These are phyloP conservation scores for Nemotelus nigrinus DNA, from an alignment of 2,888 invertebrate species.

Conservation along the genomic window DNA sequence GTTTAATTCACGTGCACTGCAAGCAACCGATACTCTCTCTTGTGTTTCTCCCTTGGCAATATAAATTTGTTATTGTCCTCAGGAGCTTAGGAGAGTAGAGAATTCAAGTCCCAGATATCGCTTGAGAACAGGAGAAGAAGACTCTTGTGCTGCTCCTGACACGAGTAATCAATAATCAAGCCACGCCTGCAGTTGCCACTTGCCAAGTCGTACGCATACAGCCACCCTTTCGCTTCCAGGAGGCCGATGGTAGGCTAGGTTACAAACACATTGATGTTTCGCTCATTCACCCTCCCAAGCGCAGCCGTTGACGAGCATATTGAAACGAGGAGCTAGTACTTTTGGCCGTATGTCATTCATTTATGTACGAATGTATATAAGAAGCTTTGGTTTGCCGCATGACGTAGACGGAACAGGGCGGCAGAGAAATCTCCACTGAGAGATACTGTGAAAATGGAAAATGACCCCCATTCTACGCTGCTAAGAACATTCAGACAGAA, in stretches of 20 bases:
- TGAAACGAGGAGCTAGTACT: not conserved
- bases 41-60: too few relatives aligned
- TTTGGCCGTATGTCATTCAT: not conserved
- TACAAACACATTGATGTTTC: not conserved
- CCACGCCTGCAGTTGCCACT: slow-evolving; percentile 51
- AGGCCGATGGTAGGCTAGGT: slow-evolving; percentile 30
- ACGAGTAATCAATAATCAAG: slow-evolving; percentile 49
- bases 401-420: slow-evolving; percentile 6
- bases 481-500: slow-evolving; percentile 7
- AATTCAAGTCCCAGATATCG: slow-evolving; percentile 16
- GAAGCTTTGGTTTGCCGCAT: slow-evolving; percentile 24
- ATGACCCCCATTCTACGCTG: slow-evolving; percentile 3
- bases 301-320: not conserved
- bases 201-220: slow-evolving; percentile 42
- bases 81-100: not conserved
- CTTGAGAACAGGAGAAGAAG: not conserved
- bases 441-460: not conserved
- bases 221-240: not conserved
- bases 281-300: slow-evolving; percentile 14
- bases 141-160: slow-evolving; percentile 2
- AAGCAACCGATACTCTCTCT: not conserved
- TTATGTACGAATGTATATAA: not conserved
- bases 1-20: slow-evolving; percentile 18
- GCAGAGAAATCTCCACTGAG: too few relatives aligned
- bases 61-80: not conserved